A percentile compares a stretch with the other conserved stretches of the same genome.
Evolutionary conservation across 1,140 invertebrate species (phyloP).

Genomic region (Pachyrhynchus sulphureomaculatus): DNA sequence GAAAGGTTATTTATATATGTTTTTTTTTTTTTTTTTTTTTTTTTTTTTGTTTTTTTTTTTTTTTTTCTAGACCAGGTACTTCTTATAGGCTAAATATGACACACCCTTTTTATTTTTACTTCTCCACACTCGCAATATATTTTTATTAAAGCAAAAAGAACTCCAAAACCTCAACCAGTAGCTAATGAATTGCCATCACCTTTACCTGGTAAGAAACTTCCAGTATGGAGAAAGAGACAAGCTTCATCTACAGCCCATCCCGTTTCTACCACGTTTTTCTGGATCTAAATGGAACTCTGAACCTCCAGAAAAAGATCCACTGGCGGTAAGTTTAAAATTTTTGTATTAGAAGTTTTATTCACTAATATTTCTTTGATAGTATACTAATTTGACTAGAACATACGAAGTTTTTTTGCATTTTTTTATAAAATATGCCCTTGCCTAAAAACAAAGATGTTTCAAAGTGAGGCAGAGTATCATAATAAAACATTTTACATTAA

Average conservation of each 20-base stretch:
- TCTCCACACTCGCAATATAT: no score
- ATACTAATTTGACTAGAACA: background rate
- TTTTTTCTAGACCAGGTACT: no score
- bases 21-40: no score
- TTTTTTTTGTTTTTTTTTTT: no score
- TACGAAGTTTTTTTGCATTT: no score
- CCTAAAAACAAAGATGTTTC: no score
- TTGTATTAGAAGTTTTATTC: background rate
- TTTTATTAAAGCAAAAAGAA: conserved; percentile 6
- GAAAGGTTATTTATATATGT: no score
- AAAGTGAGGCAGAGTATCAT: no score
- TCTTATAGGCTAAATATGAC: no score
- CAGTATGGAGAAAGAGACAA: conserved; percentile 59
- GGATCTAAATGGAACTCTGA: conserved; percentile 19
- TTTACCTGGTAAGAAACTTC: conserved; percentile 54
- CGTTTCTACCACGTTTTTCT: conserved; percentile 10
- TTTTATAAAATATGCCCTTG: no score
- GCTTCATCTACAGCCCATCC: conserved; percentile 7
- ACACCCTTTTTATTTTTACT: no score
- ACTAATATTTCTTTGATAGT: background rate
- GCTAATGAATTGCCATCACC: conserved; percentile 27
- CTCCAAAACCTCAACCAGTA: background rate
- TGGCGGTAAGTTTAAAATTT: conserved; percentile 9
- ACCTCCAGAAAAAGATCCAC: conserved; percentile 22
- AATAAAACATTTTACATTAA: no score